phyloP scores from a whole-genome alignment of 2,888 invertebrate species.

The Bugula neritina region DNA sequence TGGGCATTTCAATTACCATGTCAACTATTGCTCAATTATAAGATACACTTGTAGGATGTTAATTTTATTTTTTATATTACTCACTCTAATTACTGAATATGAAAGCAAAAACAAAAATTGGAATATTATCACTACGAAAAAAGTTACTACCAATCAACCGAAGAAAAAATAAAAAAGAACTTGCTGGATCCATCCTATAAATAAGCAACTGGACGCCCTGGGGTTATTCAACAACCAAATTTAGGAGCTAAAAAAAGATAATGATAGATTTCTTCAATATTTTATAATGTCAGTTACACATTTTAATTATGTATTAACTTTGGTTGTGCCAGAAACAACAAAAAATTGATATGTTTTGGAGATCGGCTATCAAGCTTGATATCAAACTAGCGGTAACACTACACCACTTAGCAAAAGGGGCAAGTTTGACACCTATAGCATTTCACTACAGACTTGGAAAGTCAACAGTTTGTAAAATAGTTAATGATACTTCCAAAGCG shows the following conservation, averaged over 20 bases:
- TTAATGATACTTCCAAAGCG: background rate
- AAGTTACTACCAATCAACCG: background rate
- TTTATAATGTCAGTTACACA: background rate
- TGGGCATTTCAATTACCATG: too few relatives aligned
- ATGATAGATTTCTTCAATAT: slow-evolving; percentile 3
- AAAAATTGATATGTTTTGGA: background rate
- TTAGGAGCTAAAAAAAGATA: slow-evolving; percentile 7
- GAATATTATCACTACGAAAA: too few relatives aligned
- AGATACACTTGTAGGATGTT: too few relatives aligned
- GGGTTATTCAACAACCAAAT: background rate
- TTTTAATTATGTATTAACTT: background rate
- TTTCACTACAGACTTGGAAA: too few relatives aligned
- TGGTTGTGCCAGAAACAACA: background rate
- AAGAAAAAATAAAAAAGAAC: background rate
- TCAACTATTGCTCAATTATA: too few relatives aligned
- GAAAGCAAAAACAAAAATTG: too few relatives aligned
- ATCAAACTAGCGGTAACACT: background rate
- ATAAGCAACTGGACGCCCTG: background rate
- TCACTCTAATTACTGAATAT: too few relatives aligned
- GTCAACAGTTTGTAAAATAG: background rate
- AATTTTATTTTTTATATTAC: too few relatives aligned
- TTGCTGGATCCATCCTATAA: slow-evolving; percentile 9
- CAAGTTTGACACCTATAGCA: too few relatives aligned
- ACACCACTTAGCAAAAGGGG: too few relatives aligned
- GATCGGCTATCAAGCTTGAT: background rate